These are phyloP conservation scores for Saguinus midas DNA, from an alignment of 2,113 vertebrate species.

Conservation along the genomic window DNA sequence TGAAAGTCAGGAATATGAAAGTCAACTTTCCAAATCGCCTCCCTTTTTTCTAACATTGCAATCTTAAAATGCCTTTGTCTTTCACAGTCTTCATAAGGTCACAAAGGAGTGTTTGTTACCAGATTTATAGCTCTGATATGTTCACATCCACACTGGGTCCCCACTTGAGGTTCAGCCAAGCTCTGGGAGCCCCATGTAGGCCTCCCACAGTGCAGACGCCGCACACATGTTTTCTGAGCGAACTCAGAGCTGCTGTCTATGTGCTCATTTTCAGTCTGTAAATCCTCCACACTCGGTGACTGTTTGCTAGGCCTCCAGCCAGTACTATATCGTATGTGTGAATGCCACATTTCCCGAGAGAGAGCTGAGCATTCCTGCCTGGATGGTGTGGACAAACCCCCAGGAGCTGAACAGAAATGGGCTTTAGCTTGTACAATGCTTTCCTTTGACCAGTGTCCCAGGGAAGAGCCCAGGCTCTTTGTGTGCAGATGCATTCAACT, in stretches of 20 bases:
- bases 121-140: conserved; percentile 1
- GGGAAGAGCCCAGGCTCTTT: too few species aligned
- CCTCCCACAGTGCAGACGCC: background rate
- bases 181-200: background rate
- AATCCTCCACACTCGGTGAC: background rate
- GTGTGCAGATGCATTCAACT: background rate
- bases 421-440: rapidly evolving
- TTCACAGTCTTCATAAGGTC: background rate
- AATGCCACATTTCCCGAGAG: background rate
- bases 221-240: background rate
- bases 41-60: background rate
- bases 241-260: background rate
- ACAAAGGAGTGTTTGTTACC: background rate
- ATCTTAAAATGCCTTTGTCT: background rate
- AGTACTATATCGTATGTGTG: background rate
- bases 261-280: conserved; percentile 22
- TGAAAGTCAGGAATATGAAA: background rate
- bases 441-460: background rate
- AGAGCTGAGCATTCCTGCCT: background rate
- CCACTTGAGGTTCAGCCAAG: background rate
- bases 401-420: background rate
- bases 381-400: too few species aligned
- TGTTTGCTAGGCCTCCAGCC: background rate
- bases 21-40: background rate
- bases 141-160: background rate